Evolutionary conservation across 2,113 vertebrate species (phyloP), one percentile per base, ranked within the genome.

Genomic region (Coptodon bakossiorum): DNA sequence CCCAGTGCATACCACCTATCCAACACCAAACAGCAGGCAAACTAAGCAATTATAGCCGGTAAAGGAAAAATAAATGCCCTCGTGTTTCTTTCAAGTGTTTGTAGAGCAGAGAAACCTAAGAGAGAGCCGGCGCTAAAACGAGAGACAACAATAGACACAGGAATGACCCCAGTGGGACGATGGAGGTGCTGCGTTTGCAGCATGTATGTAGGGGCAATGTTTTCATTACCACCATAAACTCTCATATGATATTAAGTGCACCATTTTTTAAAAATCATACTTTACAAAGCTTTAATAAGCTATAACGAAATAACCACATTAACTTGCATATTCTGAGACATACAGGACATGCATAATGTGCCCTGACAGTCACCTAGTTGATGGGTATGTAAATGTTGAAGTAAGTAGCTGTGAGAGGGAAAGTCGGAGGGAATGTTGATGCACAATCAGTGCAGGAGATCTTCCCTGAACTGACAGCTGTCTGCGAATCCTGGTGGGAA

Each of bases 401-500:
- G 81, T 8, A 52, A 86, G 89, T 76, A 78, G 71, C 76, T 38
- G 90, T 83, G 86, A 17, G n/a, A 82, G 36, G 81, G 54, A 87
- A 6, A 80, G 86, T 71, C 7, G 34, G 81, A 81, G 86, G 31
- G 85, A 79, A 90, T 81, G 89, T 78, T 84, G 90, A 90, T 85
- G 88, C 63, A 43, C 89, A 86, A 92, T 89, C 91, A 85, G 92
- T 36, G 50, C 78, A 59, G 80, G 85, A 88, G 80, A 78, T 85
- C 56, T 71, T 89, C 78, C 59, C 63, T 11, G 53, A 90, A 85
- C 80, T 90, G 90, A 91, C 92, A 93, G 90, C 90, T 92, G 92
- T 92, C 91, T 81, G 91, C 43, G 88, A 56, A 78, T 82, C 57
- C 84, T 85, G 43, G 81, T 78, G 82, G 80, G 63, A 40, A 86